Evolutionary conservation across 1,140 invertebrate species (phyloP).

Genomic region (Dreissena rostriformis): DNA sequence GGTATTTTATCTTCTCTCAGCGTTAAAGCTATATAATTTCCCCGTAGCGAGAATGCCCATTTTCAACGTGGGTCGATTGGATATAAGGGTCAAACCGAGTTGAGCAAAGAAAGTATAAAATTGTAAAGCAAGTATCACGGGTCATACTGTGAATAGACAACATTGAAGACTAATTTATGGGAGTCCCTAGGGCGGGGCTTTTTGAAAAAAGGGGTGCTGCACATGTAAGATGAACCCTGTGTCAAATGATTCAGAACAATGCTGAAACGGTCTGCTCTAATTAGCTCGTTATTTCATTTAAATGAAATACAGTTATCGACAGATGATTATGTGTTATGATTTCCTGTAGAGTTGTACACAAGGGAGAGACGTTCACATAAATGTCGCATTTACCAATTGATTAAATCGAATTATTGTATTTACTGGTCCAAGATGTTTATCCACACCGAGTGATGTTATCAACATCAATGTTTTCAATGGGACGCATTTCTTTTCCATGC

Average conservation of each 20-base stretch:
- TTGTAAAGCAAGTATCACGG: slow-evolving; percentile 13
- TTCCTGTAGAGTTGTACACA: neutral
- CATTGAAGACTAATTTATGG: slow-evolving; percentile 27
- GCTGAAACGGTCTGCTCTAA: neutral
- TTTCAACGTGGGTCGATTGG: slow-evolving; percentile 1
- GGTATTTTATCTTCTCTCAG: slow-evolving; percentile 38
- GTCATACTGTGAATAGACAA: slow-evolving; percentile 25
- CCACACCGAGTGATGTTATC: too few species aligned
- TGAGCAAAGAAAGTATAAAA: slow-evolving; percentile 30
- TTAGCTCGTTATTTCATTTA: neutral
- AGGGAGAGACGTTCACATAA: neutral
- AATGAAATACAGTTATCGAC: neutral
- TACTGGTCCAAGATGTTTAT: too few species aligned
- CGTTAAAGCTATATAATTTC: slow-evolving; percentile 32
- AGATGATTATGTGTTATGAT: neutral
- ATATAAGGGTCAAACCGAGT: slow-evolving; percentile 19
- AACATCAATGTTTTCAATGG: too few species aligned
- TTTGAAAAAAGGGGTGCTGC: too few species aligned
- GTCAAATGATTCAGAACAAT: too few species aligned
- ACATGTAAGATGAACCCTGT: too few species aligned
- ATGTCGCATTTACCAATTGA: neutral
- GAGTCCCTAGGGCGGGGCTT: neutral
- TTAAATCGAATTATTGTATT: neutral
- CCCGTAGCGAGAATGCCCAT: slow-evolving; percentile 26
- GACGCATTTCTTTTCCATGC: too few species aligned